Evolutionary conservation across 1,140 invertebrate species (phyloP).

Genomic region (Brachionus manjavacas): DNA sequence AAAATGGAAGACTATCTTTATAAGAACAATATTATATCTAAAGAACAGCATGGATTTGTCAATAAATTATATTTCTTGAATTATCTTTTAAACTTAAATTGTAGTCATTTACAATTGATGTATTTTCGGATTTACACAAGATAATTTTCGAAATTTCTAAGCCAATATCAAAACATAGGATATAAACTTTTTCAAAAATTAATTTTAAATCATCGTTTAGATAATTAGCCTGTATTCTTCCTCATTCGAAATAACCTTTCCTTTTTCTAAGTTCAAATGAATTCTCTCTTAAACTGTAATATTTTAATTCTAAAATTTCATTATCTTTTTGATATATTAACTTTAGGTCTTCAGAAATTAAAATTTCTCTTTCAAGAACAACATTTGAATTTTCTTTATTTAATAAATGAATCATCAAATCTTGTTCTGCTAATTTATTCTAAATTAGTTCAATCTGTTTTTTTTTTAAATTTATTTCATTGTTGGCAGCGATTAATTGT

Average conservation of each 20-base stretch:
- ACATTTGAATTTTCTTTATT: background rate
- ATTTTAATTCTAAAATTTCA: background rate
- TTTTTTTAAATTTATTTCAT: background rate
- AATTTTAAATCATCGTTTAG: background rate
- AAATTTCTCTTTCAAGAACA: background rate
- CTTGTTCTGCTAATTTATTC: background rate
- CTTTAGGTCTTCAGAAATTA: background rate
- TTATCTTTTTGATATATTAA: background rate
- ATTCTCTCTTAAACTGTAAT: background rate
- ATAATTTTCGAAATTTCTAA: background rate
- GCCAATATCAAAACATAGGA: background rate
- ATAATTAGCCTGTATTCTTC: background rate
- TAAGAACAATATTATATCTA: too few relatives aligned
- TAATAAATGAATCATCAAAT: background rate
- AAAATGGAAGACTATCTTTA: too few relatives aligned
- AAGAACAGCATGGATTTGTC: too few relatives aligned
- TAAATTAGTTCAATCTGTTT: background rate
- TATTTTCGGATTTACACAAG: background rate
- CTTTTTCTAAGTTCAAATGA: background rate
- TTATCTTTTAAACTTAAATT: background rate
- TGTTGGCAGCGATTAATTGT: background rate
- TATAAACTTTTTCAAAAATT: background rate
- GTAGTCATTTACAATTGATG: background rate
- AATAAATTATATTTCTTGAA: background rate
- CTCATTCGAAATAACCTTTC: background rate